Evolutionary conservation across 2,888 invertebrate genomes (phyloP), one percentile per base, ranked within the genome.

Genomic region (Caenorhabditis uteleia): DNA sequence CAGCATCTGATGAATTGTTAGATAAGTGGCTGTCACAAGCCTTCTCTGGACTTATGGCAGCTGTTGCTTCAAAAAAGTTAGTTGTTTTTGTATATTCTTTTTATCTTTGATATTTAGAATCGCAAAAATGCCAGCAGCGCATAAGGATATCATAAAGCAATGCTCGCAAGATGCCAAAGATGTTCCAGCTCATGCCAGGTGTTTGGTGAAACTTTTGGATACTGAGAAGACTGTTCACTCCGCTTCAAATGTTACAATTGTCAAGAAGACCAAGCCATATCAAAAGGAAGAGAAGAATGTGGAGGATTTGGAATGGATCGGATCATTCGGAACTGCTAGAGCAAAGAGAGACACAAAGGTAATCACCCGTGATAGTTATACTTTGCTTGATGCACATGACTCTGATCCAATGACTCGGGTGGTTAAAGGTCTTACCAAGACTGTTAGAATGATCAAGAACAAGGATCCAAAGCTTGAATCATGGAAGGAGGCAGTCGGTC

Each of bases 11-110:
- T 2, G 78, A 79, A 25, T 60, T 79, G 14, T 38, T 76, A 18
- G 76, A 75, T n/a, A 79, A 78, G 55, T 79, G 79, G 79, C 54
- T 76, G 2, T 68, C 68, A n/a, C 79, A 79, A 44, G 78, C 78
- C 1, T 56, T 79, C 42, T 77, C 75, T 31, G 79, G 79, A 18
- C 56, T 79, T 29, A 74, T 79, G 61, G 78, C 79, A 12, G 79
- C 79, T 10, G 70, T 79, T 1, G 78, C 78, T 12, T 59, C 70
- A 14, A 70, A 73, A 46, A 69, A 67, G 76, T 76, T 8, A 46
- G 68, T 53, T n/a, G 36, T 6, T 36, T 7, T 29, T 7, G 16
- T 10, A 6, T n/a, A 36, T 10, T 29, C 21, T 46, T 1, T 33
- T 40, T 39, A 20, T 20, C 7, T 39, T 38, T 10, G 14, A 25